phyloP scores from a whole-genome alignment of 2,797 vertebrate genomes.

The Trachops cirrhosus region DNA sequence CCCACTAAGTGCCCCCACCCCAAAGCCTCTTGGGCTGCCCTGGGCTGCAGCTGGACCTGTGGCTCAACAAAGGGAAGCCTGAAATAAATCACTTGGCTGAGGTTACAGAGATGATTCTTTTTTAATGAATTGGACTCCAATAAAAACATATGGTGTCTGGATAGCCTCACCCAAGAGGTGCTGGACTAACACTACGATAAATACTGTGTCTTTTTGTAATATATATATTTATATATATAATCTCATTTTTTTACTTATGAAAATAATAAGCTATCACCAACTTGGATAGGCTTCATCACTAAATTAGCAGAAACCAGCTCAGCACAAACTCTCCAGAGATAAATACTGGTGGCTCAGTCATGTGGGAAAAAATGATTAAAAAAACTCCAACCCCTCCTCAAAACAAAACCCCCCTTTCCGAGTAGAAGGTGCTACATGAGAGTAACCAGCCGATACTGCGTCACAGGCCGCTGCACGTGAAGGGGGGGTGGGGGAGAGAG shows the following conservation, averaged over 20 bases:
- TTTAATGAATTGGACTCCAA: slow-evolving; percentile 82
- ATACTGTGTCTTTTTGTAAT: slow-evolving; percentile 72
- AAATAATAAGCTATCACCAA: slow-evolving; percentile 84
- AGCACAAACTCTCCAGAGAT: slow-evolving; percentile 85
- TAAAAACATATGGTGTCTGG: slow-evolving; percentile 75
- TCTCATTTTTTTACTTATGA: slow-evolving; percentile 78
- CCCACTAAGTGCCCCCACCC: neutral
- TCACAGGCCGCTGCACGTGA: slow-evolving; percentile 67
- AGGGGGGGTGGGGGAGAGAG: neutral
- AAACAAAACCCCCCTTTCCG: slow-evolving; percentile 74
- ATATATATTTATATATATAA: slow-evolving; percentile 74
- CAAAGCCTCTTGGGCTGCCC: slow-evolving; percentile 5
- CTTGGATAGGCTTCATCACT: slow-evolving; percentile 81
- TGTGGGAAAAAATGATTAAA: slow-evolving; percentile 77
- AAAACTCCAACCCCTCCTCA: slow-evolving; percentile 64
- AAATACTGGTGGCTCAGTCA: slow-evolving; percentile 85
- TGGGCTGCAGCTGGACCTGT: slow-evolving; percentile 50
- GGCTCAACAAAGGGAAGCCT: slow-evolving; percentile 65
- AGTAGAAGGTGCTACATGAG: slow-evolving; percentile 80
- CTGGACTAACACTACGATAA: slow-evolving; percentile 79
- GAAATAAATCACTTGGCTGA: slow-evolving; percentile 77
- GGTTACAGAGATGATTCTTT: slow-evolving; percentile 81
- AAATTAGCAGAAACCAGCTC: slow-evolving; percentile 86
- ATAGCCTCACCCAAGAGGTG: slow-evolving; percentile 81
- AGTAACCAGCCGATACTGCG: slow-evolving; percentile 79